phyloP scores from a whole-genome alignment of 2,888 invertebrate species.

The Dendrolimus houi region DNA sequence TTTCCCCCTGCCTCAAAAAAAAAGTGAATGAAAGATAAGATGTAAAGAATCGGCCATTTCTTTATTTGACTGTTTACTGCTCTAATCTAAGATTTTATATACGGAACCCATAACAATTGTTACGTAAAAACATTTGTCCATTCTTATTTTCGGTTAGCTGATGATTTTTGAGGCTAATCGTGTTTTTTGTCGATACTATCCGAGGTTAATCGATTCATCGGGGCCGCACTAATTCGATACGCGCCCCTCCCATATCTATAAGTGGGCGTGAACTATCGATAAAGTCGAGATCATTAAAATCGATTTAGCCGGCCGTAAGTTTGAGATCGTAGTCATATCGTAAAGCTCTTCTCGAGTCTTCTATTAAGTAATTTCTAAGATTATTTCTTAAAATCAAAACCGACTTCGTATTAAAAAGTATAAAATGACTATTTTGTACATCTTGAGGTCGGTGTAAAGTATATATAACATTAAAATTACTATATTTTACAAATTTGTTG shows the following conservation, averaged over 20 bases:
- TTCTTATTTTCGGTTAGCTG: slow-evolving; percentile 7
- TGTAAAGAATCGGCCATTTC: too few relatives aligned
- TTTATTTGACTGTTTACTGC: too few relatives aligned
- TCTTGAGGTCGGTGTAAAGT: too few relatives aligned
- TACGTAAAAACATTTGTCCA: background rate
- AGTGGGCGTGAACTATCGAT: slow-evolving; percentile 68
- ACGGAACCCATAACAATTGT: background rate
- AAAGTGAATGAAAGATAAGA: too few relatives aligned
- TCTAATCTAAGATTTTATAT: background rate
- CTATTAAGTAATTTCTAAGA: too few relatives aligned
- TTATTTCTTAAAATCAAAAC: too few relatives aligned
- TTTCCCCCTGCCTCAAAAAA: too few relatives aligned
- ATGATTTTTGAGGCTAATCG: slow-evolving; percentile 72
- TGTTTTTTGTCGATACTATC: slow-evolving; percentile 66
- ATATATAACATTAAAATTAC: too few relatives aligned
- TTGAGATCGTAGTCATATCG: background rate
- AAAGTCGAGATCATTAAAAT: slow-evolving; percentile 2
- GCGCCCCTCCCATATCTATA: slow-evolving; percentile 62
- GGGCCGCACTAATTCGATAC: slow-evolving; percentile 69
- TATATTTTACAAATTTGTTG: too few relatives aligned
- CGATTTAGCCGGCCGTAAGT: background rate
- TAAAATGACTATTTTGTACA: too few relatives aligned
- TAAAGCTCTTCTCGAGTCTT: too few relatives aligned
- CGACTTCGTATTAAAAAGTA: too few relatives aligned
- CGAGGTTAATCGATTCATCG: slow-evolving; percentile 69